Evolutionary conservation across 23 tunicate genomes (phyloP).

Genomic region (Halocynthia aurantium): DNA sequence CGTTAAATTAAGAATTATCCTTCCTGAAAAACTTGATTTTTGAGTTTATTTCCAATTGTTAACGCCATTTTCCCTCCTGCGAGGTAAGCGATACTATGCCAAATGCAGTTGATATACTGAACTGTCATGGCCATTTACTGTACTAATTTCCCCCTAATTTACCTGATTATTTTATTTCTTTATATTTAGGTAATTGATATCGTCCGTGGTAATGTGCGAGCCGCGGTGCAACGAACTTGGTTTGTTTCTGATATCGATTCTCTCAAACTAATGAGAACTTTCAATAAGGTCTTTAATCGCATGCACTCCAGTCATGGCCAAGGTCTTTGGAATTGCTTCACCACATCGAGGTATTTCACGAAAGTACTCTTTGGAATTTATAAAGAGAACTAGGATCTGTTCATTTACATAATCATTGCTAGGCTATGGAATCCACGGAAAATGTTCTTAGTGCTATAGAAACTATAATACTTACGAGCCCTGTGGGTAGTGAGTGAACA

Average conservation of each 20-base stretch:
- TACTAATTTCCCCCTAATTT: too few species aligned
- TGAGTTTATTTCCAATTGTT: background rate
- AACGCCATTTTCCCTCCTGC: background rate
- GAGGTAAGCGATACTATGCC: background rate
- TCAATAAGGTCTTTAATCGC: conserved; percentile 65
- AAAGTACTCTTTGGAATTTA: background rate
- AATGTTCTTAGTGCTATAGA: too few species aligned
- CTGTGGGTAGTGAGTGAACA: too few species aligned
- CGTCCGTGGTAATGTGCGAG: conserved; percentile 62
- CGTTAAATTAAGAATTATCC: too few species aligned
- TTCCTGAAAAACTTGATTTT: background rate
- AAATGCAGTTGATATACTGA: background rate
- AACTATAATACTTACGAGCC: too few species aligned
- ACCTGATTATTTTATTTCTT: too few species aligned
- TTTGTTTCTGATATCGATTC: conserved; percentile 23
- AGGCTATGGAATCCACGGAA: too few species aligned
- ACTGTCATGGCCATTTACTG: background rate
- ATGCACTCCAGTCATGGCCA: conserved; percentile 76
- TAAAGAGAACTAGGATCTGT: too few species aligned
- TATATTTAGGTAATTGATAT: conserved; percentile 71
- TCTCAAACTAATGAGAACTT: conserved; percentile 38
- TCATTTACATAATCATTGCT: too few species aligned
- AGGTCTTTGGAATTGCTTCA: conserved; percentile 84
- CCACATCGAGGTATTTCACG: conserved; percentile 44
- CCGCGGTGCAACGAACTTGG: conserved; percentile 42